A percentile compares a stretch with the other conserved stretches of the same genome.
phyloP scores from a whole-genome alignment of 1,140 invertebrate species.

The Drosophila quadrilineata region DNA sequence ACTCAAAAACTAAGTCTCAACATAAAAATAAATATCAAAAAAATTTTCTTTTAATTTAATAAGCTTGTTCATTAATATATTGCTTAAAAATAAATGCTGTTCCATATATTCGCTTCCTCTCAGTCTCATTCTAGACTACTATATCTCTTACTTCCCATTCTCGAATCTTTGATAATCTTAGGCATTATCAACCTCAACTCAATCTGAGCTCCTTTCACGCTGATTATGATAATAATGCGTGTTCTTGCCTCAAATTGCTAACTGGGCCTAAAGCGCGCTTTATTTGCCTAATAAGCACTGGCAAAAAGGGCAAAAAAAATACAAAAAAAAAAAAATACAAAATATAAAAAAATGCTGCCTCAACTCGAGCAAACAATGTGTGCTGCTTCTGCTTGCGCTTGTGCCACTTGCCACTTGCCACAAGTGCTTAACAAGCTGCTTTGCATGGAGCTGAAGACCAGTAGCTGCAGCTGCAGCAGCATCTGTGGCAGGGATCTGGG shows the following conservation, averaged over 20 bases:
- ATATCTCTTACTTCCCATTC: too few species aligned
- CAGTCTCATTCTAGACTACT: too few species aligned
- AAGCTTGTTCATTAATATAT: too few species aligned
- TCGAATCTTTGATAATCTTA: not conserved
- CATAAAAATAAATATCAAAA: too few species aligned
- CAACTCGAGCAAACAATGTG: constrained; percentile 69
- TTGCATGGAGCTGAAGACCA: constrained; percentile 57
- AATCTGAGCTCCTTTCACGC: not conserved
- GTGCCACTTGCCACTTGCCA: too few species aligned
- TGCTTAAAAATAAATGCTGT: too few species aligned
- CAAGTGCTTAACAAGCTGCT: constrained; percentile 79
- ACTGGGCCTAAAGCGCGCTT: constrained; percentile 31
- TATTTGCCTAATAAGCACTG: constrained; percentile 60
- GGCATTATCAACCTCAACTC: not conserved
- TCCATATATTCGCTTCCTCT: too few species aligned
- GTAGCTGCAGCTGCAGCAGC: constrained; percentile 11
- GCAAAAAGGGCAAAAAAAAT: not conserved
- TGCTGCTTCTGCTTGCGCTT: constrained; percentile 30
- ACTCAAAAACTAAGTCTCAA: too few species aligned
- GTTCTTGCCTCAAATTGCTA: constrained; percentile 56
- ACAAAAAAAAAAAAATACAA: not conserved
- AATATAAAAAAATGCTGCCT: constrained; percentile 8
- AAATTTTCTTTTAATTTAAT: too few species aligned
- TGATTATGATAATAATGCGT: constrained; percentile 74
- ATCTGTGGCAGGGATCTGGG: too few species aligned